phyloP scores from a whole-genome alignment of 2,888 invertebrate genomes.

The Brachyopa scutellaris region DNA sequence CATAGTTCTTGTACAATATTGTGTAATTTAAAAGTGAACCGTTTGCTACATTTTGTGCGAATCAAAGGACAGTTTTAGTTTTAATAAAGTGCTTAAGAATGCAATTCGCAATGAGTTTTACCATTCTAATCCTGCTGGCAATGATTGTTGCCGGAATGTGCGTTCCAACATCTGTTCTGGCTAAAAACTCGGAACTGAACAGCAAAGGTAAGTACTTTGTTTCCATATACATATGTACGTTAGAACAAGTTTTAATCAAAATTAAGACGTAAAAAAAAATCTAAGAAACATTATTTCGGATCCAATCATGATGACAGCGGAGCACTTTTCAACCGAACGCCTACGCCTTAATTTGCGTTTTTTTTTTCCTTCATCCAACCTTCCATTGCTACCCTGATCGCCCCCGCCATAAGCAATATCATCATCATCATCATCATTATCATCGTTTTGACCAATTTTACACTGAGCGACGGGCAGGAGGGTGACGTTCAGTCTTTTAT shows the following conservation, averaged over 20 bases:
- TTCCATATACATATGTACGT: not conserved
- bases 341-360: constrained; percentile 50
- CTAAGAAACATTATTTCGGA: constrained; percentile 23
- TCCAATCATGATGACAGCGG: not conserved
- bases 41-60: constrained; percentile 3
- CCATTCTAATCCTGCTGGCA: constrained; percentile 73
- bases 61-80: constrained; percentile 6
- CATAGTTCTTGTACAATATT: constrained; percentile 18
- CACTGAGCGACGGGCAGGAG: not conserved
- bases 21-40: constrained; percentile 50
- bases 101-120: constrained; percentile 50
- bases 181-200: constrained; percentile 79
- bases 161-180: constrained; percentile 81
- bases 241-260: not conserved
- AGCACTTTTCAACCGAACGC: constrained; percentile 20
- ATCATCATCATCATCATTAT: not conserved
- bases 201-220: constrained; percentile 73
- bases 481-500: constrained; percentile 20
- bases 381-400: constrained; percentile 6
- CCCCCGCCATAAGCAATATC: constrained; percentile 2
- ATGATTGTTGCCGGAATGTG: constrained; percentile 77
- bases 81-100: constrained; percentile 13
- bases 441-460: constrained; percentile 5
- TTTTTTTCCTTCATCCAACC: constrained; percentile 1
- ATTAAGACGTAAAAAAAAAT: not conserved